A percentile compares a stretch with the other conserved stretches of the same genome.
These are phyloP conservation scores for Drosophila stalkeri DNA, from an alignment of 2,888 invertebrate genomes.

Conservation along the genomic window DNA sequence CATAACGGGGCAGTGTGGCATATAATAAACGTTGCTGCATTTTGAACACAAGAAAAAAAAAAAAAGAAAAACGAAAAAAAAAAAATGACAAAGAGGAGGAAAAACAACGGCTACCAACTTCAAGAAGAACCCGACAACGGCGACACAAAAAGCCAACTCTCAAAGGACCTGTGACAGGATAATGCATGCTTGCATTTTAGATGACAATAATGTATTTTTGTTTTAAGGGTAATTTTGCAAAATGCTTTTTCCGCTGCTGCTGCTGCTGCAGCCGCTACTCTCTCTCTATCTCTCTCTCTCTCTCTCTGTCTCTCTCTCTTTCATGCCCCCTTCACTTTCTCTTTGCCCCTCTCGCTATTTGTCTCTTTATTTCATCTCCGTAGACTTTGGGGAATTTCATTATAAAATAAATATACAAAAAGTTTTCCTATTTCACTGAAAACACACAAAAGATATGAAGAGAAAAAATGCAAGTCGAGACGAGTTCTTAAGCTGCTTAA, in stretches of 20 bases:
- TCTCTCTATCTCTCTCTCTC: neutral
- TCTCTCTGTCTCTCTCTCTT: neutral
- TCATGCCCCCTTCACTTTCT: neutral
- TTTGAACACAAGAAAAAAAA: constrained; percentile 34
- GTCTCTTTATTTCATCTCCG: constrained; percentile 48
- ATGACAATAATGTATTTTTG: constrained; percentile 84
- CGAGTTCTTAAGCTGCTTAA: constrained; percentile 40
- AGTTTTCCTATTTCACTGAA: constrained; percentile 64
- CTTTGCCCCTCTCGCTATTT: neutral
- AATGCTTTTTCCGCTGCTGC: constrained; percentile 71
- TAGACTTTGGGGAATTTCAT: constrained; percentile 76
- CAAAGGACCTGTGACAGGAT: constrained; percentile 84
- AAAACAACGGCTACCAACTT: constrained; percentile 32
- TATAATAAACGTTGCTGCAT: constrained; percentile 76
- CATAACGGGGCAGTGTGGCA: constrained; percentile 25
- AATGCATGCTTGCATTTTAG: constrained; percentile 84
- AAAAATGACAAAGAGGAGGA: constrained; percentile 11
- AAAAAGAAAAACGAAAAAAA: neutral
- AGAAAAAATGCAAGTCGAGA: constrained; percentile 32
- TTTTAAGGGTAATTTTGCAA: constrained; percentile 82
- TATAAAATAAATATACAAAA: constrained; percentile 72
- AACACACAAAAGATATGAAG: constrained; percentile 64
- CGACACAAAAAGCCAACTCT: constrained; percentile 77
- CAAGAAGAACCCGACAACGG: constrained; percentile 42
- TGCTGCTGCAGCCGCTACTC: constrained; percentile 1